Percentiles rank a stretch among this genome's conserved stretches.
Evolutionary conservation across 2,113 vertebrate species (phyloP).

Genomic region (Oncorhynchus mykiss): DNA sequence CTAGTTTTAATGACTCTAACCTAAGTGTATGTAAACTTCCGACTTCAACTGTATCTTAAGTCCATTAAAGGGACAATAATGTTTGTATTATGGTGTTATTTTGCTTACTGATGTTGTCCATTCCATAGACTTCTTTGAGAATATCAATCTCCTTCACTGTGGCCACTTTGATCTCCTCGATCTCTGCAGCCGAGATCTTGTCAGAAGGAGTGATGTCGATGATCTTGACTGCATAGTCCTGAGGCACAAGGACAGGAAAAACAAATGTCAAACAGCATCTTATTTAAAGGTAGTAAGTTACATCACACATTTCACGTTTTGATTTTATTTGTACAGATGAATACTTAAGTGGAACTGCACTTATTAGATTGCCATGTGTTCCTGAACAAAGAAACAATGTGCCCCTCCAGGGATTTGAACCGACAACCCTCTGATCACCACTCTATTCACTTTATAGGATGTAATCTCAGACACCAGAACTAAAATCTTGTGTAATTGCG

Average conservation of each 20-base stretch:
- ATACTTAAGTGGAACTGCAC: background rate
- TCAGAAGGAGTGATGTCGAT: slow-evolving; percentile 93
- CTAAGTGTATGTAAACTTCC: too few relatives aligned
- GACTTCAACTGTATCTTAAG: background rate
- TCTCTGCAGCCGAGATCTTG: slow-evolving; percentile 80
- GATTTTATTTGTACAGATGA: slow-evolving; percentile 12
- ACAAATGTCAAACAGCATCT: background rate
- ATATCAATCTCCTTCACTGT: slow-evolving; percentile 94
- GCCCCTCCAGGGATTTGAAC: background rate
- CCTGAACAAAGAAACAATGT: background rate
- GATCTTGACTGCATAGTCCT: slow-evolving; percentile 94
- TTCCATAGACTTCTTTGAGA: slow-evolving; percentile 86
- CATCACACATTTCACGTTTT: slow-evolving; percentile 1
- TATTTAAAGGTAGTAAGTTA: background rate
- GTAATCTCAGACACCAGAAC: background rate
- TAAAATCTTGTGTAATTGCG: too few relatives aligned
- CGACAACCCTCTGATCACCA: background rate
- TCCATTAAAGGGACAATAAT: background rate
- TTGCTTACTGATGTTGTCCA: slow-evolving; percentile 90
- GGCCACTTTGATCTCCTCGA: slow-evolving; percentile 84
- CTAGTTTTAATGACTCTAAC: too few relatives aligned
- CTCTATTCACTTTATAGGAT: background rate
- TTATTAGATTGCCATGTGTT: background rate
- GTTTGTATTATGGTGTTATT: background rate
- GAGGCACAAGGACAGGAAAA: slow-evolving; percentile 17